Conservation (phyloP, 2,888 invertebrate genomes). For the Napeogenes sylphis region DNA sequence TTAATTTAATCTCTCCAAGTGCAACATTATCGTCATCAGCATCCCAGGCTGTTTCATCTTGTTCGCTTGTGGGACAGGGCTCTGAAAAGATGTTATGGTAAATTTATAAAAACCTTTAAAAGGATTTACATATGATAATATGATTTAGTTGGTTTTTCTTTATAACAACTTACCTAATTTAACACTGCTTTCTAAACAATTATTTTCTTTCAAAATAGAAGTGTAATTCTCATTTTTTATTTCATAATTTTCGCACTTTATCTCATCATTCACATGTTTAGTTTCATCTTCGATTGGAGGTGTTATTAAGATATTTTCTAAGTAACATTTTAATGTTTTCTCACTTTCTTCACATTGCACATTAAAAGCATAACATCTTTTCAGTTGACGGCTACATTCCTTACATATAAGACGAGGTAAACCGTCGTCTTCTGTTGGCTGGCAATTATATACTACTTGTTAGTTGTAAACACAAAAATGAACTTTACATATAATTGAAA, state of each 20-base stretch:
- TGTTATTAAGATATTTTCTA: conserved; percentile 16
- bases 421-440: conserved; percentile 58
- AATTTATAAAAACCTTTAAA: not conserved
- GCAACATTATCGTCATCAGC: conserved; percentile 58
- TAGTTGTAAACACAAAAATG: not conserved
- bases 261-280: conserved; percentile 22
- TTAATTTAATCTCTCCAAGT: conserved; percentile 28
- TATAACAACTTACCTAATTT: conserved; percentile 23
- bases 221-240: conserved; percentile 30
- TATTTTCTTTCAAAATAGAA: not conserved
- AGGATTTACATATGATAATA: too few species aligned
- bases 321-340: conserved; percentile 41
- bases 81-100: conserved; percentile 43
- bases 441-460: conserved; percentile 26
- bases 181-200: conserved; percentile 1
- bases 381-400: conserved; percentile 59
- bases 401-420: conserved; percentile 64
- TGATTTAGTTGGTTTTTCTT: too few species aligned
- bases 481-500: conserved; percentile 3
- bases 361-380: conserved; percentile 57
- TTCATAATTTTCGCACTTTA: conserved; percentile 33
- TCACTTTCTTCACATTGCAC: conserved; percentile 61
- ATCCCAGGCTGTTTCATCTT: conserved; percentile 57
- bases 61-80: conserved; percentile 39
- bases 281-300: conserved; percentile 8